phyloP scores from a whole-genome alignment of 1,140 invertebrate genomes.

The Venturia canescens region DNA sequence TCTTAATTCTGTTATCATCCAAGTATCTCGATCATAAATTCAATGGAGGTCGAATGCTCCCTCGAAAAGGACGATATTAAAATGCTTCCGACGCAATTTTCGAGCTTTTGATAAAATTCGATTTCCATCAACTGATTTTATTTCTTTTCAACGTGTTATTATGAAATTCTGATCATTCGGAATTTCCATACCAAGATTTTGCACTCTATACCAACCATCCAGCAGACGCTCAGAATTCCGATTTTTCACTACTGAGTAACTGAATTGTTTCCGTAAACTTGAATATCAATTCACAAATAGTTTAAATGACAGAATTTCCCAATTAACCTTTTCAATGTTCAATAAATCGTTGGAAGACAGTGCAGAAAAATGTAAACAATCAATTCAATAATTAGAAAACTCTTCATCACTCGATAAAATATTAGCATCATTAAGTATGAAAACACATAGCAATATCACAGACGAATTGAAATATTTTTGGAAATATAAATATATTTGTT shows the following conservation, averaged over 20 bases:
- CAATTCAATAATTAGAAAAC: background rate
- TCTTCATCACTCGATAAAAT: background rate
- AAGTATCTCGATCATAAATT: conserved; percentile 24
- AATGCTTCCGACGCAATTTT: background rate
- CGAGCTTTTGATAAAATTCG: background rate
- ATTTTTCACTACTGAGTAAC: no score
- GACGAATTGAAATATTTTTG: no score
- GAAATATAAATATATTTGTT: background rate
- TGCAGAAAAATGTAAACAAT: background rate
- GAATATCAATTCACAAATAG: no score
- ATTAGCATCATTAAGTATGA: background rate
- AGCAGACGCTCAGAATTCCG: no score
- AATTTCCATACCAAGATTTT: no score
- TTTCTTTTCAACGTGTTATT: background rate
- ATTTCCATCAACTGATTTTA: background rate
- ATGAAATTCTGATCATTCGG: no score
- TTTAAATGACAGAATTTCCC: background rate
- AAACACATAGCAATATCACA: background rate
- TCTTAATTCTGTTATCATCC: conserved; percentile 6
- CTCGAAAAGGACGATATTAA: background rate
- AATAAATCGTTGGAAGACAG: no score
- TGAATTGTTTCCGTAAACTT: no score
- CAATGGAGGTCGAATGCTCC: conserved; percentile 5
- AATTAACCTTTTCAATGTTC: no score
- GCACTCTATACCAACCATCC: no score